Evolutionary conservation across 2,797 vertebrate genomes (phyloP).

Genomic region (Syndactyla subalaris): DNA sequence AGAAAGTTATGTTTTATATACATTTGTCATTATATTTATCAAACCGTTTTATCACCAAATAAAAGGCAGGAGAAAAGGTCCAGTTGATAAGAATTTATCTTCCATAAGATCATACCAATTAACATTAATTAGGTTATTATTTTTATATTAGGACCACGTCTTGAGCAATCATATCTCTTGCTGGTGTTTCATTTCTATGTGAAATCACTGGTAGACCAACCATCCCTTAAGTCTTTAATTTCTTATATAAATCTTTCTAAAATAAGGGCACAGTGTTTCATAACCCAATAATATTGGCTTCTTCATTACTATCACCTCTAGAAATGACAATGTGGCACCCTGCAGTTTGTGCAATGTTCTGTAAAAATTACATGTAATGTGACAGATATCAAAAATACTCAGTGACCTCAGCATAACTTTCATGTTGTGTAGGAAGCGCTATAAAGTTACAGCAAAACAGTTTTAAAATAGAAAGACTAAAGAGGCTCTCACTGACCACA

Average conservation of each 20-base stretch:
- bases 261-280: not conserved
- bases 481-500: not conserved
- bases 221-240: not conserved
- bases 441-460: not conserved
- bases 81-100: not conserved
- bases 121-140: not conserved
- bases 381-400: not conserved
- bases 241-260: not conserved
- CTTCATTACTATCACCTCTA: not conserved
- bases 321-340: not conserved
- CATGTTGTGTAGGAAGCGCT: not conserved
- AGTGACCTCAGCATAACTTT: not conserved
- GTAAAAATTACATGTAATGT: not conserved
- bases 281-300: not conserved
- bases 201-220: not conserved
- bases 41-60: not conserved
- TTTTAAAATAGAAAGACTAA: conserved; percentile 11
- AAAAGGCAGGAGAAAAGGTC: not conserved
- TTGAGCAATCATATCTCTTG: not conserved
- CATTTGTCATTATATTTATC: not conserved
- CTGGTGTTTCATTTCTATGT: not conserved
- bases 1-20: not conserved
- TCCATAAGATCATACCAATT: not conserved
- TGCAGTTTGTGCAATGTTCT: not conserved
- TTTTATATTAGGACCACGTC: not conserved